Base-by-base conservation (phyloP, 23 tunicate genomes). In the Diplosoma virens region DNA sequence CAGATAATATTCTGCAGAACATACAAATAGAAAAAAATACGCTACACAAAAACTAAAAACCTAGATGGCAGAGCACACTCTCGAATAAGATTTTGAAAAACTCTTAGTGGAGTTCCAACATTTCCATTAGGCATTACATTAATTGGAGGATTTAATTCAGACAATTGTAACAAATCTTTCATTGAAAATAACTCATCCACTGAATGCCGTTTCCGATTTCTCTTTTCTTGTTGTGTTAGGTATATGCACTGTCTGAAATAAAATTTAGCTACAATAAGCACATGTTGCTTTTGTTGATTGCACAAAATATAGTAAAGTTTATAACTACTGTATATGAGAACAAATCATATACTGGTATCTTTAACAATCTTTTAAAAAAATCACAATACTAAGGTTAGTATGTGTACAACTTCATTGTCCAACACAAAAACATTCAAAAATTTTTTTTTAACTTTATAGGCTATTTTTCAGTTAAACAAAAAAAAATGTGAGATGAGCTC, bases 61-160 rank as follows among this genome's bases (percentile, higher is more conserved):
- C 75, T 71, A 16, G 92, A 47, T 4, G 97, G 92, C 6, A 92
- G 65, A 31, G 67, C 31, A 52, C 97, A 92, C 30, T 81, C 35
- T 16, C 41, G 65, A 22, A 92, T 81, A 32, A 85, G 67, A 26
- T 85, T 37, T 69, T 47, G 53, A 37, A 92, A 82, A 0, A 73
- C 77, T 20, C 33, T 18, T 4, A 56, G 75, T 18, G 97, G 85
- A 3, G 92, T 92, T 47, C 97, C 97, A 0, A 92, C 92, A 70
- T 92, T 92, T 47, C 97, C 97, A 55, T 83, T 47, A 4, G 97
- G 97, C 84, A 85, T 76, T 3, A 85, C 84, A 0, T 84, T 75
- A 6, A 3, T 35, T 18, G 97, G 97, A 29, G 97, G 97, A 0
- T 66, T 33, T 54, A 92, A 33, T 53, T 92, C 97, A 1, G 97